Percentiles rank a stretch among this genome's conserved stretches.
Evolutionary conservation across 2,797 vertebrate species (phyloP).

Genomic region (Craterocephalus amniculus): DNA sequence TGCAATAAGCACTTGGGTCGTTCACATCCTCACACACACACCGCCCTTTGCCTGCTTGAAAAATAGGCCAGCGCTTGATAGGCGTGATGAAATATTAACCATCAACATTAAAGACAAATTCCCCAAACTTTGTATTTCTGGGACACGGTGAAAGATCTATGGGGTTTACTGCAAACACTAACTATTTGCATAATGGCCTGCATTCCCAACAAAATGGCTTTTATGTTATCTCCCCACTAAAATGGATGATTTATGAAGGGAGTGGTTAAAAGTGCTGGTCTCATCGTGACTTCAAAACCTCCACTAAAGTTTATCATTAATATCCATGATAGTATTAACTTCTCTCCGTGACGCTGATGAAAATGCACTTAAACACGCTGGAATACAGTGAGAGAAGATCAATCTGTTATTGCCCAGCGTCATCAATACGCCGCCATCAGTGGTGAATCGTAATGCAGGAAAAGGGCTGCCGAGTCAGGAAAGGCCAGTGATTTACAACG

Average conservation of each 20-base stretch:
- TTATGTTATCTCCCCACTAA: conserved; percentile 67
- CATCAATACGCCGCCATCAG: conserved; percentile 69
- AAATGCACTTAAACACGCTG: conserved; percentile 74
- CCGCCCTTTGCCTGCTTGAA: conserved; percentile 49
- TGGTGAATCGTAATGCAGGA: conserved; percentile 57
- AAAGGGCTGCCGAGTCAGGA: conserved; percentile 54
- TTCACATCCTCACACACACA: conserved; percentile 37
- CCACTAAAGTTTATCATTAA: conserved; percentile 73
- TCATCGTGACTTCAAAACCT: conserved; percentile 66
- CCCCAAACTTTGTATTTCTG: conserved; percentile 79
- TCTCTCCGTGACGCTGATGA: conserved; percentile 68
- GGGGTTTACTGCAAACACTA: conserved; percentile 76
- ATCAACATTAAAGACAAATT: conserved; percentile 78
- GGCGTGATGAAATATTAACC: conserved; percentile 81
- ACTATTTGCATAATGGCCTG: conserved; percentile 81
- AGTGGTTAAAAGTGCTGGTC: conserved; percentile 61
- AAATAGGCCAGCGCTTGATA: conserved; percentile 75
- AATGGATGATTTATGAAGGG: conserved; percentile 76
- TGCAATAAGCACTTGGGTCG: conserved; percentile 34
- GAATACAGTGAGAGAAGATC: conserved; percentile 68
- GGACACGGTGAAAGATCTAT: conserved; percentile 77
- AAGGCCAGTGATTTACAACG: conserved; percentile 70
- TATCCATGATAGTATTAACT: conserved; percentile 74
- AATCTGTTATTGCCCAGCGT: conserved; percentile 65
- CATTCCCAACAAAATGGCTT: conserved; percentile 77